Conservation (phyloP, 2,113 vertebrate genomes). For the Carassius carassius region DNA sequence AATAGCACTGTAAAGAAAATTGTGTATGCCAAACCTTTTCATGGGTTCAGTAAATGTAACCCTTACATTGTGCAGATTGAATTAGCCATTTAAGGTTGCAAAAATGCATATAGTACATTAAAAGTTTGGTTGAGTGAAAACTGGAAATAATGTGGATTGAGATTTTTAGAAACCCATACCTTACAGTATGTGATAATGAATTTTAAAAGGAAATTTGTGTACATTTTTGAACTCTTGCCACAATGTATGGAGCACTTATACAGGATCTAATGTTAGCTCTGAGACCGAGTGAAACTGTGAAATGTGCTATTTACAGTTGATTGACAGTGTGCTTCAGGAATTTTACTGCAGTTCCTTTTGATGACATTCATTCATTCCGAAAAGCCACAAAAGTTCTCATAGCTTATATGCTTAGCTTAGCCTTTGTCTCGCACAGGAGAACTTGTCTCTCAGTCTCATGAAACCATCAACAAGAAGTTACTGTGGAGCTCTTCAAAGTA, state of each 20-base stretch:
- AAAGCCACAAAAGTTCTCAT: constrained; percentile 2
- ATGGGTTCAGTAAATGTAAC: neutral
- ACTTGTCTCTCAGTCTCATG: neutral
- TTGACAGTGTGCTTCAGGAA: constrained; percentile 9
- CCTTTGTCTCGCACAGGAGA: constrained; percentile 42
- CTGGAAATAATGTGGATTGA: neutral
- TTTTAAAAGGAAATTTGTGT: neutral
- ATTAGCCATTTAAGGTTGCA: neutral
- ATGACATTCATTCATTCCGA: constrained; percentile 26
- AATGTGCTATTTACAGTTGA: constrained; percentile 2
- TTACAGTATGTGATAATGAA: neutral
- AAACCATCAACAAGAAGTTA: constrained; percentile 49
- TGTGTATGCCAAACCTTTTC: neutral
- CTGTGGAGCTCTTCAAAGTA: neutral
- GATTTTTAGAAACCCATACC: neutral
- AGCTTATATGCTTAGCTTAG: neutral
- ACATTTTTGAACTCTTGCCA: neutral
- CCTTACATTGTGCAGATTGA: neutral
- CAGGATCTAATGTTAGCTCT: neutral
- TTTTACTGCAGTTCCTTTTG: constrained; percentile 19
- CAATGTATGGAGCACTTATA: neutral
- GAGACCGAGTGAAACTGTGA: neutral
- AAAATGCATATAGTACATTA: neutral
- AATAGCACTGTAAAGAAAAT: neutral
- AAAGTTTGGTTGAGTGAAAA: neutral